Evolutionary conservation across 2,113 vertebrate species (phyloP), one percentile per base, ranked within the genome.

Genomic region (Alosa alosa): DNA sequence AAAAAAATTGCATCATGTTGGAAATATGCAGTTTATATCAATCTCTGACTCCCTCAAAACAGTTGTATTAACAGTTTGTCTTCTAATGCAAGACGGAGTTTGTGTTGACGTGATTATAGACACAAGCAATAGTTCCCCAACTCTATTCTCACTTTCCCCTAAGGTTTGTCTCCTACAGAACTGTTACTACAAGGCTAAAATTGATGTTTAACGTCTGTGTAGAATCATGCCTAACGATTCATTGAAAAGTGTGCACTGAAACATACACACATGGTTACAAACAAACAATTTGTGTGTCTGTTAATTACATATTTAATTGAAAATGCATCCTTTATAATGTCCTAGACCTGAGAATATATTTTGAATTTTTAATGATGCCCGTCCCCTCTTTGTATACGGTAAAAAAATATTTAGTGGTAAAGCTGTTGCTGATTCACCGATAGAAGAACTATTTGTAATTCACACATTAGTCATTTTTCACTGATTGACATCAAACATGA

Each of bases 321-420:
- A 78, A 78, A 78, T 39, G 31, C 68, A 75, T 10, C 72, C 72
- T 78, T 78, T 64, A 64, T 64, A 64, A 64, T 64, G 20, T 78
- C 72, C 8, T 39, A 78, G 13, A 78, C 3, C 31, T 39, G 68
- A 75, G 68, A 75, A 36, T 75, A 78, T 78, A 78, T 78, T 78
- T 78, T 78, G 72, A 78, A 78, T 78, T 78, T 78, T 39, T 78
- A 78, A 78, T 78, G 72, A 41, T 78, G 72, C 72, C 72, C 31
- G 18, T 5, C 31, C 11, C 25, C 72, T 78, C 25, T 78, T 78
- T 78, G 72, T 78, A 78, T 78, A 36, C n/a, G 50, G 18, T 20
- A 22, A 60, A 60, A 22, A 39, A 17, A 78, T 36, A 78, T 39
- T 78, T 78, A 78, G 31, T 39, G 72, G 31, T 17, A n/a, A 72